Evolutionary conservation across 1,140 invertebrate genomes (phyloP).

Genomic region (Brachionus asplanchnoidis): DNA sequence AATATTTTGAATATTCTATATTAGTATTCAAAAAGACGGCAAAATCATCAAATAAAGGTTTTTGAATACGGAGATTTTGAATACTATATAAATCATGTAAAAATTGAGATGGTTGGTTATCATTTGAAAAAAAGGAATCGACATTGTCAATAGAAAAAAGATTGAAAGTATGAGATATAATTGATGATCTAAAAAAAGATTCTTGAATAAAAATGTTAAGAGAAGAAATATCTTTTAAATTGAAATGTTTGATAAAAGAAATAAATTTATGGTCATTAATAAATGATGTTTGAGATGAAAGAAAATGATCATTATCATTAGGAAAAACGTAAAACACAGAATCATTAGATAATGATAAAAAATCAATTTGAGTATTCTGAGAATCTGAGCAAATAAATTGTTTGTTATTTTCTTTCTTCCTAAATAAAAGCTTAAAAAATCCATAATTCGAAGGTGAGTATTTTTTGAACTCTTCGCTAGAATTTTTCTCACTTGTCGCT

Average conservation of each 20-base stretch:
- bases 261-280: neutral
- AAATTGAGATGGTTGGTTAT: neutral
- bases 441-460: no score
- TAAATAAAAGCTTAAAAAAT: no score
- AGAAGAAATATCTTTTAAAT: neutral
- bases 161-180: neutral
- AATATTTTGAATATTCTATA: neutral
- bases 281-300: neutral
- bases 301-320: neutral
- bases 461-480: no score
- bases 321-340: neutral
- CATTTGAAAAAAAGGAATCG: neutral
- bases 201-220: neutral
- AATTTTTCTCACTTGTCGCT: no score
- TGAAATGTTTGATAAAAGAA: neutral
- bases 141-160: neutral
- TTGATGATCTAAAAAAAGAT: neutral
- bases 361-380: no score
- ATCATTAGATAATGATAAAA: neutral
- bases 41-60: constrained; percentile 10
- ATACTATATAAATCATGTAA: neutral
- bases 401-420: no score
- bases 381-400: no score
- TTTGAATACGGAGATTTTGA: neutral
- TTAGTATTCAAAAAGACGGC: neutral